A percentile compares a stretch with the other conserved stretches of the same genome.
Conservation (phyloP, 2,113 vertebrate species). For the Phocoena phocoena region DNA sequence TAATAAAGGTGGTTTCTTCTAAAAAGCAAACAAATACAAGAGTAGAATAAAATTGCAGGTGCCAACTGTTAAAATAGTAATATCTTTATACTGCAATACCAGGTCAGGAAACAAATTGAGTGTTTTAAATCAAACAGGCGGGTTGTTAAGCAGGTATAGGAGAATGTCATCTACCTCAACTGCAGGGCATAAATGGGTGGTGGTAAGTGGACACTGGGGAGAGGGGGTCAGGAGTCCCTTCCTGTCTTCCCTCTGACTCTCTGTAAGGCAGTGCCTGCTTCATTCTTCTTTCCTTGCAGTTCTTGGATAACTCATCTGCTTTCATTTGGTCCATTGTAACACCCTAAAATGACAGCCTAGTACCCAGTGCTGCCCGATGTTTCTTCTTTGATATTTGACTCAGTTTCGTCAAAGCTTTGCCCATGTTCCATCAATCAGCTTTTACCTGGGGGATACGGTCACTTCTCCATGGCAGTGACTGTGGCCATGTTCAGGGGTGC, state of each 20-base stretch:
- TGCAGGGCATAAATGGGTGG: background rate
- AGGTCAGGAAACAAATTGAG: background rate
- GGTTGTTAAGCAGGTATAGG: background rate
- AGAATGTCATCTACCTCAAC: background rate
- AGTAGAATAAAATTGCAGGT: background rate
- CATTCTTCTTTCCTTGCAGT: background rate
- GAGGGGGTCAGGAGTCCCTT: background rate
- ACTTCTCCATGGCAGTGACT: background rate
- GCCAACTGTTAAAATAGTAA: background rate
- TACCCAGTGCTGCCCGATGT: background rate
- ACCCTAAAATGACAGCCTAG: background rate
- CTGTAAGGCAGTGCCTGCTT: background rate
- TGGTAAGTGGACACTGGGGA: background rate
- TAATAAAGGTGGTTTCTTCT: constrained; percentile 5
- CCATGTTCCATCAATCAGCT: background rate
- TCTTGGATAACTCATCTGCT: background rate
- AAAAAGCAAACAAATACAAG: background rate
- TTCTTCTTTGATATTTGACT: background rate
- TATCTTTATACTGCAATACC: background rate
- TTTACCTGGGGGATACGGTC: background rate
- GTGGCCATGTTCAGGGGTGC: too few relatives aligned
- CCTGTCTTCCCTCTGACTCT: background rate
- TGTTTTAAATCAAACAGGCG: background rate
- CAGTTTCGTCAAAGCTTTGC: background rate
- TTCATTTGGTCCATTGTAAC: background rate